phyloP scores from a whole-genome alignment of 2,113 vertebrate species.

The Sakesphorus luctuosus region DNA sequence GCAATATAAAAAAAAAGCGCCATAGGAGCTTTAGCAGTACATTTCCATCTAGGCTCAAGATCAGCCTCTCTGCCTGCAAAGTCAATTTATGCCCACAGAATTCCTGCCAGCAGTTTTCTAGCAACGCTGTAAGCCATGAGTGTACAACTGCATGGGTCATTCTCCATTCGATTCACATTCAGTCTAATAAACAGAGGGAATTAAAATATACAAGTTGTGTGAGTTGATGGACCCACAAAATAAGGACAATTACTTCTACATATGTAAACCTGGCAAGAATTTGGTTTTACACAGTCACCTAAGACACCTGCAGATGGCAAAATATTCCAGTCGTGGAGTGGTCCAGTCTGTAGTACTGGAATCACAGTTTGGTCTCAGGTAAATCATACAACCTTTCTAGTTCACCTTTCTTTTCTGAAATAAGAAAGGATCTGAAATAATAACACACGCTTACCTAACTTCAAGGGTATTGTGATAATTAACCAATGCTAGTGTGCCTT shows the following conservation, averaged over 20 bases:
- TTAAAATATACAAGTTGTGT: neutral
- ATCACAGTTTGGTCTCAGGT: neutral
- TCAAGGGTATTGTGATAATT: neutral
- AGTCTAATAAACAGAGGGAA: neutral
- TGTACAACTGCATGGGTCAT: neutral
- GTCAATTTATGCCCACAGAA: constrained; percentile 16
- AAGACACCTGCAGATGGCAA: neutral
- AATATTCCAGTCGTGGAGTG: neutral
- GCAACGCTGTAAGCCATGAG: neutral
- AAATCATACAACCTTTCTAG: neutral
- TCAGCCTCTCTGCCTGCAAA: constrained; percentile 3
- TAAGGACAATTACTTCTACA: neutral
- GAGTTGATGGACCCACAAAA: neutral
- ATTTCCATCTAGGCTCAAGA: constrained; percentile 15
- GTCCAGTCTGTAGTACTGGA: neutral
- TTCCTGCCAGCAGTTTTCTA: constrained; percentile 21
- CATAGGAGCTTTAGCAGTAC: neutral
- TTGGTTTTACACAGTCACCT: neutral
- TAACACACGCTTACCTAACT: neutral
- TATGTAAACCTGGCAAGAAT: neutral
- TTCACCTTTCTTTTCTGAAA: neutral
- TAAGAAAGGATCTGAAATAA: neutral
- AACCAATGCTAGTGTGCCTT: neutral
- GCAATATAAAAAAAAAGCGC: neutral
- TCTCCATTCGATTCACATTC: neutral